A percentile compares a stretch with the other conserved stretches of the same genome.
phyloP scores from a whole-genome alignment of 2,888 invertebrate species.

The Lepidocyrtinus sp. region DNA sequence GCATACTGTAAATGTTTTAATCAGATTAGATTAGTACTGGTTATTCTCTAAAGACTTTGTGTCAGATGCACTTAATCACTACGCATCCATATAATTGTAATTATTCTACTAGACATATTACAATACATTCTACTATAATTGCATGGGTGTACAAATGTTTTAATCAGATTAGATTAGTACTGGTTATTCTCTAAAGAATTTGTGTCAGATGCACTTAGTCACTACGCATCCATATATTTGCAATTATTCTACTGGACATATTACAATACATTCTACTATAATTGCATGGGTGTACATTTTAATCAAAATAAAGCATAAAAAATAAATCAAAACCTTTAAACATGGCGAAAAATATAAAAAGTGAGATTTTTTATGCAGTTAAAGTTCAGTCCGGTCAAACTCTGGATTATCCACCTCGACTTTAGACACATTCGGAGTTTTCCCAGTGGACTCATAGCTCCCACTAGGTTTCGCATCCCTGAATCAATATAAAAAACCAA shows the following conservation, averaged over 20 bases:
- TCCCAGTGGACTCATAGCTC: conserved; percentile 52
- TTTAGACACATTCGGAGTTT: conserved; percentile 32
- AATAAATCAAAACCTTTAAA: no score
- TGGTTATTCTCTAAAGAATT: background rate
- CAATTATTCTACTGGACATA: no score
- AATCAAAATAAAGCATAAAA: background rate
- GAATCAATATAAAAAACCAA: background rate
- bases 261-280: no score
- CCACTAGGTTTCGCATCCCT: conserved; percentile 49
- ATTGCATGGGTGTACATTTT: no score
- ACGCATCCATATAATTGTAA: no score
- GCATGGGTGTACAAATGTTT: conserved; percentile 73
- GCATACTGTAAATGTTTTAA: conserved; percentile 79
- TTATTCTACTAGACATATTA: no score
- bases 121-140: no score
- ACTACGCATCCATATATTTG: no score
- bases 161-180: background rate
- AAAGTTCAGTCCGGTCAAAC: conserved; percentile 57
- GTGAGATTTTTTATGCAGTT: conserved; percentile 1
- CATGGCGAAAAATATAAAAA: conserved; percentile 28
- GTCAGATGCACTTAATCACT: background rate
- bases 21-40: background rate
- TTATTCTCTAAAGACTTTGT: background rate
- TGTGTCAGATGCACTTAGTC: background rate
- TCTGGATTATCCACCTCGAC: conserved; percentile 53